These are phyloP conservation scores for Phymastichus coffea DNA, from an alignment of 1,140 invertebrate species.

Conservation along the genomic window DNA sequence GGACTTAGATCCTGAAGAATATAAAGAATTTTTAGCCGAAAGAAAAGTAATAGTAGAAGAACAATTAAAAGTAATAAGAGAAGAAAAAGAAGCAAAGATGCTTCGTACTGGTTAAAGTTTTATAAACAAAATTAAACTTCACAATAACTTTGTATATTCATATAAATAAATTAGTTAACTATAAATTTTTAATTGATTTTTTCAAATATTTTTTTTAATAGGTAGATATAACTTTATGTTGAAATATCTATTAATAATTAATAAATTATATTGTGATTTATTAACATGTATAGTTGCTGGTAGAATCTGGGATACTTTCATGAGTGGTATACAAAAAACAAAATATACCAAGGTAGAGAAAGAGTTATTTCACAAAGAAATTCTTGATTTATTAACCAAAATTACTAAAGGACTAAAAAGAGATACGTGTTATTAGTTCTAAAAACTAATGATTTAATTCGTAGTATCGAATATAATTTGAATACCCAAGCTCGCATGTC, in stretches of 20 bases:
- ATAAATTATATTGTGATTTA: no score
- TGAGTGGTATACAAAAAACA: conserved; percentile 77
- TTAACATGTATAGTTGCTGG: conserved; percentile 96
- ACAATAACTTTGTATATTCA: no score
- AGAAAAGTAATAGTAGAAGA: conserved; percentile 70
- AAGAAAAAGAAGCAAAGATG: conserved; percentile 90
- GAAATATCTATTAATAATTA: no score
- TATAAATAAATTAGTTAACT: no score
- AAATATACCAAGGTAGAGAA: conserved; percentile 70
- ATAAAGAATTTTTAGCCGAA: conserved; percentile 80
- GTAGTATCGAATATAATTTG: conserved; percentile 87
- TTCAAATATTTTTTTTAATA: no score
- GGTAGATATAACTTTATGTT: no score
- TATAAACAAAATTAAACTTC: no score
- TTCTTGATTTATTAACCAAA: conserved; percentile 65
- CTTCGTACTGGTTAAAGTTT: conserved; percentile 68
- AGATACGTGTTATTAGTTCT: conserved; percentile 88
- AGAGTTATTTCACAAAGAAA: conserved; percentile 67
- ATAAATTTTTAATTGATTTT: no score
- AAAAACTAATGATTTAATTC: conserved; percentile 96
- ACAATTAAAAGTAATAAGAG: conserved; percentile 78
- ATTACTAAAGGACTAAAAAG: conserved; percentile 71
- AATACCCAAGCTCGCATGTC: conserved; percentile 70
- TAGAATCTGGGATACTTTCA: conserved; percentile 87
- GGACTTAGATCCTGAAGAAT: conserved; percentile 79